These are phyloP conservation scores for Thymallus thymallus DNA, from an alignment of 2,113 vertebrate genomes.

Conservation along the genomic window DNA sequence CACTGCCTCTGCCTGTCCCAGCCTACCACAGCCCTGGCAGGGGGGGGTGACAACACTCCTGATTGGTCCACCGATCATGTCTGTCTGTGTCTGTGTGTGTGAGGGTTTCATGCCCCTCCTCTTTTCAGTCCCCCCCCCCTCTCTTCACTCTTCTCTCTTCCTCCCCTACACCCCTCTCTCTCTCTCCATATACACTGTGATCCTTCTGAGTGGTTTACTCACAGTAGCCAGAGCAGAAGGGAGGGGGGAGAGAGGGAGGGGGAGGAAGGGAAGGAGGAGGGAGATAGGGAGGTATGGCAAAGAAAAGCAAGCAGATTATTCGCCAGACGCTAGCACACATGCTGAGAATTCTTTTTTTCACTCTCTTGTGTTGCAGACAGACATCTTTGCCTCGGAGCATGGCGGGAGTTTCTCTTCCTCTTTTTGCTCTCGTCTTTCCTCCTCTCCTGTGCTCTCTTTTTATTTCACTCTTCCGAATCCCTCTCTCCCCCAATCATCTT, in stretches of 20 bases:
- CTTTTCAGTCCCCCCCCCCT: slow-evolving; percentile 24
- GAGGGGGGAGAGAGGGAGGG: slow-evolving; percentile 22
- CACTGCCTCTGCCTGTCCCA: slow-evolving; percentile 53
- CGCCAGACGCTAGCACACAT: slow-evolving; percentile 53
- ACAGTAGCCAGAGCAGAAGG: slow-evolving; percentile 43
- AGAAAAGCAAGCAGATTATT: slow-evolving; percentile 52
- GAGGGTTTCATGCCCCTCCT: slow-evolving; percentile 11
- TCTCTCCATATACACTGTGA: slow-evolving; percentile 24
- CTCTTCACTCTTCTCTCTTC: slow-evolving; percentile 38
- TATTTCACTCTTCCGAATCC: slow-evolving; percentile 14
- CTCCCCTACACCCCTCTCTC: slow-evolving; percentile 26
- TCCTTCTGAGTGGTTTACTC: slow-evolving; percentile 68
- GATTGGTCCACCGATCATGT: slow-evolving; percentile 65
- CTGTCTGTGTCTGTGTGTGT: slow-evolving; percentile 32
- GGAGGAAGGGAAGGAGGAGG: slow-evolving; percentile 22
- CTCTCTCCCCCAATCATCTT: not conserved
- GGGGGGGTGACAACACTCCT: slow-evolving; percentile 36
- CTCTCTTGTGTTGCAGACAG: not conserved
- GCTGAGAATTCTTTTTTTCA: slow-evolving; percentile 42
- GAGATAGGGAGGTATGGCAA: slow-evolving; percentile 9
- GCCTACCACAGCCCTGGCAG: slow-evolving; percentile 47
- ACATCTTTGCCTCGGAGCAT: not conserved
- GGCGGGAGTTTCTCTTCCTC: slow-evolving; percentile 8
- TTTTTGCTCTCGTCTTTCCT: not conserved
- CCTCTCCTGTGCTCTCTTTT: not conserved